phyloP scores from a whole-genome alignment of 2,113 vertebrate genomes.

The Setophaga petechia region DNA sequence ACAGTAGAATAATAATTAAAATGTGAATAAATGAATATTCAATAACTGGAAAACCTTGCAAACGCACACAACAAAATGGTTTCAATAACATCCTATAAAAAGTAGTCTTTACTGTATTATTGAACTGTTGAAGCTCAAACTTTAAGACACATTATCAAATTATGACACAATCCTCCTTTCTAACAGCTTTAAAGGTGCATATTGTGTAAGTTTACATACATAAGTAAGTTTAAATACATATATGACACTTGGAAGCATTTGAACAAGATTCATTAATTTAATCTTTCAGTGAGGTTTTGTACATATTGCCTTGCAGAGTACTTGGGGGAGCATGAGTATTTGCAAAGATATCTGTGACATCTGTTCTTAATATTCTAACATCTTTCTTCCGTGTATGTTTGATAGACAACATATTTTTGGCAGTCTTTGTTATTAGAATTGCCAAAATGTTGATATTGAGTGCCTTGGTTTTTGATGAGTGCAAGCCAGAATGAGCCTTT shows the following conservation, averaged over 20 bases:
- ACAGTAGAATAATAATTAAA: constrained; percentile 38
- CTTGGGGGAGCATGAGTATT: constrained; percentile 49
- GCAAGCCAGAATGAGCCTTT: constrained; percentile 50
- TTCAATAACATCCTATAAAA: constrained; percentile 10
- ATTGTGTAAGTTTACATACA: constrained; percentile 35
- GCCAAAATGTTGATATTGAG: constrained; percentile 75
- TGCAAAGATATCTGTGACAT: constrained; percentile 69
- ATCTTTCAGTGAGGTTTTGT: constrained; percentile 33
- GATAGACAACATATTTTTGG: constrained; percentile 79
- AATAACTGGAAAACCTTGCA: constrained; percentile 17
- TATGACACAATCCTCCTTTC: not conserved
- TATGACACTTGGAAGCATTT: not conserved
- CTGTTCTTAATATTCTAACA: constrained; percentile 78
- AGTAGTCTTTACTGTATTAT: constrained; percentile 47
- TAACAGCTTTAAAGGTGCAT: constrained; percentile 27
- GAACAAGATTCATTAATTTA: constrained; percentile 30
- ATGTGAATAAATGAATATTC: constrained; percentile 18
- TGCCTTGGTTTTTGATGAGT: constrained; percentile 56
- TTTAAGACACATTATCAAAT: constrained; percentile 17
- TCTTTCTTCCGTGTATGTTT: constrained; percentile 73
- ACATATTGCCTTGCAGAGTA: constrained; percentile 13
- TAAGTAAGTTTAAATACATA: constrained; percentile 2
- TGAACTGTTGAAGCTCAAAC: constrained; percentile 18
- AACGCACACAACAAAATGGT: not conserved
- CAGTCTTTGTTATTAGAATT: constrained; percentile 77